Percentiles rank a stretch among this genome's conserved stretches.
Conservation (phyloP, 2,888 invertebrate species). For the Teleogryllus oceanicus region DNA sequence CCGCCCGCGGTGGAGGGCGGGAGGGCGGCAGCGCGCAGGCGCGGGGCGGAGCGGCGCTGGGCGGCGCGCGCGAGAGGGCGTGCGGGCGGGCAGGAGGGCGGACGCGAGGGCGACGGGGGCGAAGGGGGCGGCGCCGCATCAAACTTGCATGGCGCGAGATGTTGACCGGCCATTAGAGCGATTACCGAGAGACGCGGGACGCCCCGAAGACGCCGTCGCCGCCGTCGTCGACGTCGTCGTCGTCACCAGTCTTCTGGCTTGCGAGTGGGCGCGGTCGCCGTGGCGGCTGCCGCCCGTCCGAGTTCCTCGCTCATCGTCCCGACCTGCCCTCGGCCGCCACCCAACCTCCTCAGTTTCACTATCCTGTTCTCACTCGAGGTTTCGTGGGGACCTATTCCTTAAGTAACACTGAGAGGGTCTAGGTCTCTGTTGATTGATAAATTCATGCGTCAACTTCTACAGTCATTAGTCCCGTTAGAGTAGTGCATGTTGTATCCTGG, state of each 20-base stretch:
- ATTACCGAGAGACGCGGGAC: conserved; percentile 27
- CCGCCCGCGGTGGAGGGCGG: not conserved
- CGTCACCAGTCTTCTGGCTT: not conserved
- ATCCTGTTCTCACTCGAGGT: not conserved
- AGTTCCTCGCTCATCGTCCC: not conserved
- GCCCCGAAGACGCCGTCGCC: not conserved
- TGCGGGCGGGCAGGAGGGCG: not conserved
- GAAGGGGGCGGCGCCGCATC: conserved; percentile 27
- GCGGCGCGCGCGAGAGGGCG: not conserved
- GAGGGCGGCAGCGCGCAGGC: not conserved
- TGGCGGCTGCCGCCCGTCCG: not conserved
- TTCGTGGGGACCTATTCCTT: too few species aligned
- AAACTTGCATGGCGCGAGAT: conserved; percentile 34
- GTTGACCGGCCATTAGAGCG: conserved; percentile 31
- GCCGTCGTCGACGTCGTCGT: not conserved
- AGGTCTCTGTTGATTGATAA: too few species aligned
- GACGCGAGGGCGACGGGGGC: not conserved
- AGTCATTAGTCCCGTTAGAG: too few species aligned
- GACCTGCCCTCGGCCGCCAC: not conserved
- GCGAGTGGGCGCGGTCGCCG: not conserved
- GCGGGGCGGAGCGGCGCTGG: conserved; percentile 21
- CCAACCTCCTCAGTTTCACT: not conserved
- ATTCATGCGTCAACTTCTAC: too few species aligned
- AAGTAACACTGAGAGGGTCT: too few species aligned
- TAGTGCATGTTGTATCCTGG: too few species aligned